These are phyloP conservation scores for Aphyosemion australe DNA, from an alignment of 2,113 vertebrate genomes.

Conservation along the genomic window DNA sequence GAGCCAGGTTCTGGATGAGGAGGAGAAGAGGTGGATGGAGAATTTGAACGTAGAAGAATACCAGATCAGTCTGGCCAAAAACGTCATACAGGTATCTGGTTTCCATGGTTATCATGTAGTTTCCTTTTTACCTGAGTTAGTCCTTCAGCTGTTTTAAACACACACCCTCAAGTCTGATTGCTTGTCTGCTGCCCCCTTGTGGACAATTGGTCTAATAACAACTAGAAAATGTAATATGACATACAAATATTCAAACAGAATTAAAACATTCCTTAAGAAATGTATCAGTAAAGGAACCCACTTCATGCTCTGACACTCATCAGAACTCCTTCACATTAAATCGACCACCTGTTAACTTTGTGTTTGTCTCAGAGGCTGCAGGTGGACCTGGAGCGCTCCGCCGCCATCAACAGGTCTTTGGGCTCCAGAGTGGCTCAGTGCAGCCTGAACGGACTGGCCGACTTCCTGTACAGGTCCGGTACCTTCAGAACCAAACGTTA, in stretches of 20 bases:
- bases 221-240: too few relatives aligned
- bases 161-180: background rate
- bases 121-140: too few relatives aligned
- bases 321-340: too few relatives aligned
- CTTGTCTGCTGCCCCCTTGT: constrained; percentile 26
- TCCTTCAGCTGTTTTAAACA: too few relatives aligned
- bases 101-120: background rate
- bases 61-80: constrained; percentile 73
- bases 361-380: constrained; percentile 81
- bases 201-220: background rate
- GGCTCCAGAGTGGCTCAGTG: constrained; percentile 86
- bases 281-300: too few relatives aligned
- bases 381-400: constrained; percentile 85
- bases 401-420: constrained; percentile 83
- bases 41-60: constrained; percentile 66
- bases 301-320: too few relatives aligned
- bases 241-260: too few relatives aligned
- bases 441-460: constrained; percentile 85
- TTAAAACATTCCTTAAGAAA: too few relatives aligned
- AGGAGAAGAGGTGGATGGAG: constrained; percentile 77
- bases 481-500: too few relatives aligned
- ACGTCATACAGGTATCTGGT: constrained; percentile 76
- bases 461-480: constrained; percentile 87
- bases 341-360: background rate
- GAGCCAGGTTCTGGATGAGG: constrained; percentile 76